Percentiles rank a stretch among this genome's conserved stretches.
Evolutionary conservation across 92 coral and sea anemone species (phyloP).

Genomic region (Blastomussa wellsi): DNA sequence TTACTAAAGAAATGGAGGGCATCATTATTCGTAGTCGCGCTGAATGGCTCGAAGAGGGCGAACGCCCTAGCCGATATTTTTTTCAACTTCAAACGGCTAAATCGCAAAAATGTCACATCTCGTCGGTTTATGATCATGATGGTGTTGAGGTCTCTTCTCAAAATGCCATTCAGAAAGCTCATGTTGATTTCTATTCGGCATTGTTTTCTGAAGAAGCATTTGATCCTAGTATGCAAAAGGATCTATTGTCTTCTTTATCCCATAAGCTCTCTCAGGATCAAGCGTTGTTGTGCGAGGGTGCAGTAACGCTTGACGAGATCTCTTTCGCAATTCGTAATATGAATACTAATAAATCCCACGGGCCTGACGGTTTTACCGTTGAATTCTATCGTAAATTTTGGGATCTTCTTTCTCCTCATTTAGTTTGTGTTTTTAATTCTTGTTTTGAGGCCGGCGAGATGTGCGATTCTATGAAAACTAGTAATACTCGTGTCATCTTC

Average conservation of each 20-base stretch:
- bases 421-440: background rate
- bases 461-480: conserved; percentile 1
- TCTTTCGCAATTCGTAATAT: background rate
- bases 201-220: conserved; percentile 1
- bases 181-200: background rate
- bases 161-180: background rate
- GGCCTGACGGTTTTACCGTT: conserved; percentile 16
- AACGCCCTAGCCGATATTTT: background rate
- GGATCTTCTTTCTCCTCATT: background rate
- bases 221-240: background rate
- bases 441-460: background rate
- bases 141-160: background rate
- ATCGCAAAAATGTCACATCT: background rate
- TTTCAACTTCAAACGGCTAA: background rate
- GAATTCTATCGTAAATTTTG: conserved; percentile 24
- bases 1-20: background rate
- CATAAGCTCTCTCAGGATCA: background rate
- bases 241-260: background rate
- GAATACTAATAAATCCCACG: background rate
- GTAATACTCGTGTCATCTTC: background rate
- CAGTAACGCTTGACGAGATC: conserved; percentile 3
- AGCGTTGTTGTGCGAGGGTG: conserved; percentile 17
- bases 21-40: background rate
- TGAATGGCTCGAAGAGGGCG: conserved; percentile 31
- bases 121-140: background rate